Conservation (phyloP, 2,797 vertebrate species). For the Zonotrichia albicollis region DNA sequence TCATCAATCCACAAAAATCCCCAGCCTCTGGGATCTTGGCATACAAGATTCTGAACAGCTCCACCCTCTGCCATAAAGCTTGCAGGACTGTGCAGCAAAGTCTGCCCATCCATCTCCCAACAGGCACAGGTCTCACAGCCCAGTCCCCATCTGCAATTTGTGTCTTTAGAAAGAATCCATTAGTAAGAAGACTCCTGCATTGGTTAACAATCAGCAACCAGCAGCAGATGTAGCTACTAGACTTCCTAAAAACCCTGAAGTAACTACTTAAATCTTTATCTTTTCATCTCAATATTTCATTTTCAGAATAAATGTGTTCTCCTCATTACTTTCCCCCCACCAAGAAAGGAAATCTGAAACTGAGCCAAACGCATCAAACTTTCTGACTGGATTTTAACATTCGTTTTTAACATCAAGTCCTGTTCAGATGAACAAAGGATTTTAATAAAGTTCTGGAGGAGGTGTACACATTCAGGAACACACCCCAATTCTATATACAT, state of each 20-base stretch:
- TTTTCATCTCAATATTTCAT: background rate
- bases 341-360: background rate
- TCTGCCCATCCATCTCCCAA: background rate
- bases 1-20: background rate
- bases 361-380: background rate
- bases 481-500: constrained; percentile 19
- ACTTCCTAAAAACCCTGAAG: background rate
- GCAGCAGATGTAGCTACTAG: background rate
- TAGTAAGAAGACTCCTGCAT: background rate
- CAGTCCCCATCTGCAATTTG: background rate
- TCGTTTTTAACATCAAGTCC: background rate
- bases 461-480: background rate
- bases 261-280: background rate
- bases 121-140: background rate
- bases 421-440: background rate
- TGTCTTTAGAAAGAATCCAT: background rate
- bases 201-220: background rate
- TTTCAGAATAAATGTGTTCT: background rate
- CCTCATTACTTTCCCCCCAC: background rate
- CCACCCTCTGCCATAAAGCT: background rate
- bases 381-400: background rate
- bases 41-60: background rate
- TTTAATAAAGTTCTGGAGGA: background rate
- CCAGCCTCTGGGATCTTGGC: background rate
- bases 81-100: background rate